Evolutionary conservation across 2,888 invertebrate genomes (phyloP).

Genomic region (Tinea semifulvella): DNA sequence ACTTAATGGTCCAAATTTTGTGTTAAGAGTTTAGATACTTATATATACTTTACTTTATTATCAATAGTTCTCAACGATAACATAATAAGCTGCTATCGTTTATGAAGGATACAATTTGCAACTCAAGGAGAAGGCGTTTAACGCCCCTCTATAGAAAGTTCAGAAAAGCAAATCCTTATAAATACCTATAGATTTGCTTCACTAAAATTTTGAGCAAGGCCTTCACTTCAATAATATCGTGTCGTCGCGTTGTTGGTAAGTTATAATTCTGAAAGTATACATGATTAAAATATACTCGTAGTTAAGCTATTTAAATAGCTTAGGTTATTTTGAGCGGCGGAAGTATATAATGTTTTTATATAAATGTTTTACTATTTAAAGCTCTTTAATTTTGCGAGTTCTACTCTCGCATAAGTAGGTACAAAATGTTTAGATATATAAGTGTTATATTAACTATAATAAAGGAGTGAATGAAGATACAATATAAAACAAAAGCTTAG

Average conservation of each 20-base stretch:
- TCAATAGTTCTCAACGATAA: too few relatives aligned
- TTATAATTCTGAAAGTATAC: not conserved
- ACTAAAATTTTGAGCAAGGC: too few relatives aligned
- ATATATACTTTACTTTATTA: not conserved
- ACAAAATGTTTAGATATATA: constrained; percentile 14
- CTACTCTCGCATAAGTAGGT: constrained; percentile 43
- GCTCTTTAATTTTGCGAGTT: constrained; percentile 61
- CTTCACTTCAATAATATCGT: too few relatives aligned
- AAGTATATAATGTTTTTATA: constrained; percentile 58
- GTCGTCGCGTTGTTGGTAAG: too few relatives aligned
- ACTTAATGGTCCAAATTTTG: constrained; percentile 54
- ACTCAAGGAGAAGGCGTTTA: too few relatives aligned
- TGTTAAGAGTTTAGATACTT: constrained; percentile 5
- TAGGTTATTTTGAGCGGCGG: constrained; percentile 57
- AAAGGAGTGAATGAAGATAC: constrained; percentile 29
- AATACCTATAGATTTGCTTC: too few relatives aligned
- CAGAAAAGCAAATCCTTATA: too few relatives aligned
- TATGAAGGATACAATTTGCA: too few relatives aligned
- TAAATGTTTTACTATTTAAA: constrained; percentile 63
- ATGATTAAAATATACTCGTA: too few relatives aligned
- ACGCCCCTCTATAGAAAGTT: too few relatives aligned
- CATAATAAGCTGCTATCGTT: too few relatives aligned
- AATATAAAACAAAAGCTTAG: constrained; percentile 48
- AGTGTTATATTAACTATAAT: constrained; percentile 5
- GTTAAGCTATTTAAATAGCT: constrained; percentile 38